A percentile compares a stretch with the other conserved stretches of the same genome.
These are phyloP conservation scores for Eolophus roseicapilla DNA, from an alignment of 2,113 vertebrate species.

Conservation along the genomic window DNA sequence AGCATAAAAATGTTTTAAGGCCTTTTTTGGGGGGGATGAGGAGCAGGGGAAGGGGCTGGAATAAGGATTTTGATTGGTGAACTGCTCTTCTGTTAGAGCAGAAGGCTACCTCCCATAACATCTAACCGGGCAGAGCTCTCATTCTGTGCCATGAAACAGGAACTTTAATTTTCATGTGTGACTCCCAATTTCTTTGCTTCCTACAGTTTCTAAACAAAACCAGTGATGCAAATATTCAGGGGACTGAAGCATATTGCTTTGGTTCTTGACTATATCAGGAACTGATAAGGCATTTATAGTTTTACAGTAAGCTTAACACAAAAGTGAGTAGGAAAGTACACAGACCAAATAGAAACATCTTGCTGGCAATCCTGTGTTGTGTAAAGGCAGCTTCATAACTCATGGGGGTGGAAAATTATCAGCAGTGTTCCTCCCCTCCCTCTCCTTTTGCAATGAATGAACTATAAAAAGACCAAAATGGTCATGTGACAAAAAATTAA, in stretches of 20 bases:
- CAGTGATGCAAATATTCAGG: accelerated
- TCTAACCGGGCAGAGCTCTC: neutral
- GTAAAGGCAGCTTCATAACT: neutral
- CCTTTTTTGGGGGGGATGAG: too few relatives aligned
- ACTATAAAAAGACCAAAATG: slow-evolving; percentile 54
- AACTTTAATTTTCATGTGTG: neutral
- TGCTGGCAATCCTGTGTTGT: neutral
- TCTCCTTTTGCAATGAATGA: neutral
- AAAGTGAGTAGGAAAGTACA: neutral
- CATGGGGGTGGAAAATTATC: neutral
- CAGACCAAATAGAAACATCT: neutral
- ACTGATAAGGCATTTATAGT: neutral
- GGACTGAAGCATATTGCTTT: neutral
- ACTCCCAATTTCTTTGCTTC: neutral
- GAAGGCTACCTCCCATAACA: neutral
- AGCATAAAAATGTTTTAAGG: neutral
- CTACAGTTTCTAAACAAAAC: neutral
- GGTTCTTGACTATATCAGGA: neutral
- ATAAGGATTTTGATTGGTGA: neutral
- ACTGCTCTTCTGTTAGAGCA: neutral
- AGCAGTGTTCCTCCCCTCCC: neutral
- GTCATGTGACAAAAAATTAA: slow-evolving; percentile 51
- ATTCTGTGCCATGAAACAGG: accelerated
- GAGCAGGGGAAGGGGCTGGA: neutral
- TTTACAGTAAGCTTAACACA: neutral